Conservation (phyloP, 2,797 vertebrate species). For the Siniperca undulata region DNA sequence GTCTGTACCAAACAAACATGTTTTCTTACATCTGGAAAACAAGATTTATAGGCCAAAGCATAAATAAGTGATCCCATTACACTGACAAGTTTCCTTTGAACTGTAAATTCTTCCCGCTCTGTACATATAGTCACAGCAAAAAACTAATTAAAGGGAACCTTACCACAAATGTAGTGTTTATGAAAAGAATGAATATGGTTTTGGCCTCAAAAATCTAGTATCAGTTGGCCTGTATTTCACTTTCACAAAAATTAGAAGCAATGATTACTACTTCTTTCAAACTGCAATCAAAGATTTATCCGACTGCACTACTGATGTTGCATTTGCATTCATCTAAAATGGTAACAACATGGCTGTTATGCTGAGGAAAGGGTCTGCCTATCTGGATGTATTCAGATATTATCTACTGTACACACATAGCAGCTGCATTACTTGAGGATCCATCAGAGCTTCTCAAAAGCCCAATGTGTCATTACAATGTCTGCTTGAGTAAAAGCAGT, state of each 20-base stretch:
- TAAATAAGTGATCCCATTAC: too few relatives aligned
- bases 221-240: not conserved
- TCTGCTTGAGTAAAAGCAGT: constrained; percentile 76
- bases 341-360: not conserved
- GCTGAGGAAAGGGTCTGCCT: not conserved
- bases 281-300: not conserved
- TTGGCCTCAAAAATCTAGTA: not conserved
- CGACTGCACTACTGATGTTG: not conserved
- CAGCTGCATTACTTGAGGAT: constrained; percentile 58
- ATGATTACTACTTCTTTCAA: not conserved
- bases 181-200: not conserved
- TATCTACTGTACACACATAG: constrained; percentile 46
- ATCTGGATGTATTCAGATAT: constrained; percentile 13
- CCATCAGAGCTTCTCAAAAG: constrained; percentile 66
- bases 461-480: constrained; percentile 72
- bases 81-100: too few relatives aligned
- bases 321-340: constrained; percentile 21
- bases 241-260: not conserved
- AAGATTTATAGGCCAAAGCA: too few relatives aligned
- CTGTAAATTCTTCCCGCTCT: too few relatives aligned
- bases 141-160: not conserved
- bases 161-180: not conserved
- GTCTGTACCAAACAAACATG: too few relatives aligned
- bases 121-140: too few relatives aligned
- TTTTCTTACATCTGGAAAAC: too few relatives aligned